Evolutionary conservation across 2,113 vertebrate genomes (phyloP).

Genomic region (Dicrurus megarhynchus): DNA sequence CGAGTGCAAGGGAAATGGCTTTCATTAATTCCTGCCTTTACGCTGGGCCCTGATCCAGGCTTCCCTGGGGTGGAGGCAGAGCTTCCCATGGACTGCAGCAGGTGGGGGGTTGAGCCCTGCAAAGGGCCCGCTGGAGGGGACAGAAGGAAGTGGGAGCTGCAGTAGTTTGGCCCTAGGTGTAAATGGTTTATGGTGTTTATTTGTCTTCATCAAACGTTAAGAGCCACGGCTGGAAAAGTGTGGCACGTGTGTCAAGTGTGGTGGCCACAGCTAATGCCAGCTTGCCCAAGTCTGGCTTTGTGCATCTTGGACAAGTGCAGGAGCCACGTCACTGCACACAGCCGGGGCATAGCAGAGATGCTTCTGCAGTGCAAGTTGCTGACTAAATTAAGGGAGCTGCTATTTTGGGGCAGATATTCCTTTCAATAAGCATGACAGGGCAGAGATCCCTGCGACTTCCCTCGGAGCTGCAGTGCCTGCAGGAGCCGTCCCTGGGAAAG

Average conservation of each 20-base stretch:
- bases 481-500: background rate
- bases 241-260: fast-evolving
- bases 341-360: background rate
- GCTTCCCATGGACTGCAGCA: fast-evolving
- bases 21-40: background rate
- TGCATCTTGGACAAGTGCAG: background rate
- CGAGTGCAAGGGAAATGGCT: background rate
- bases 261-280: background rate
- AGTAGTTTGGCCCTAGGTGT: background rate
- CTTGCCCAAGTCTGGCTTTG: background rate
- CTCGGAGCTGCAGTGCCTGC: background rate
- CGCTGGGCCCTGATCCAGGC: background rate
- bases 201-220: background rate
- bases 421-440: background rate
- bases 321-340: fast-evolving
- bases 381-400: background rate
- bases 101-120: background rate
- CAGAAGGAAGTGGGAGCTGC: no score
- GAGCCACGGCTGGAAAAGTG: fast-evolving
- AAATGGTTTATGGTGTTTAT: background rate
- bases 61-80: background rate
- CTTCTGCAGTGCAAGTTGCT: background rate
- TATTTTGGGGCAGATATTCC: background rate
- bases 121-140: fast-evolving
- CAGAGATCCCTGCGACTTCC: background rate